phyloP scores from a whole-genome alignment of 2,888 invertebrate genomes.

The Trachelus stipa region DNA sequence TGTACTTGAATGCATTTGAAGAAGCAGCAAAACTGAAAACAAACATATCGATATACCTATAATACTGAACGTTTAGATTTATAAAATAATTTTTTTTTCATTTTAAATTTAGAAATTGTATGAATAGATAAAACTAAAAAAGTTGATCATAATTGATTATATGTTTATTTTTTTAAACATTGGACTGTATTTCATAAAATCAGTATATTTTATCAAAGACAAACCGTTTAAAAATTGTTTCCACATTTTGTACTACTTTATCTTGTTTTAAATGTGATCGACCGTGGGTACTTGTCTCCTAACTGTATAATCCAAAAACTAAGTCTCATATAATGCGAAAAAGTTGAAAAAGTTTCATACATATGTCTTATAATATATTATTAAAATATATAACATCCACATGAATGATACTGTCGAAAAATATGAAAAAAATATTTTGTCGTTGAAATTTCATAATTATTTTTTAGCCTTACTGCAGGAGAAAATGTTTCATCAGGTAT shows the following conservation, averaged over 20 bases:
- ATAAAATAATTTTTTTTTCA: neutral
- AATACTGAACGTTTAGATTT: neutral
- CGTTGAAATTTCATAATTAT: no score
- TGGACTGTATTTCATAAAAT: neutral
- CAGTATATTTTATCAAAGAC: no score
- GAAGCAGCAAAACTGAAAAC: neutral
- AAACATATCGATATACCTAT: neutral
- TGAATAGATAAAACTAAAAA: neutral
- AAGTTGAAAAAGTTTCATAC: no score
- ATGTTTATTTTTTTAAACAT: neutral
- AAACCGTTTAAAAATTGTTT: no score
- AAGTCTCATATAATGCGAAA: no score
- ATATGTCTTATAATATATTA: no score
- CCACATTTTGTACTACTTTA: no score
- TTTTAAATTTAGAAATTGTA: neutral
- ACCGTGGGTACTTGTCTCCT: no score
- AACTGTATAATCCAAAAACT: no score
- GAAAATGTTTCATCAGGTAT: no score
- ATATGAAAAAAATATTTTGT: neutral
- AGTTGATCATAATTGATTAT: neutral
- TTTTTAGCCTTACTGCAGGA: no score
- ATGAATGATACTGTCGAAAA: neutral
- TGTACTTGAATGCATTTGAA: neutral
- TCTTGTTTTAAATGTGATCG: no score
- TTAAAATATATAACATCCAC: neutral